Conservation (phyloP, 2,797 vertebrate species). For the Bradypodion ventrale region DNA sequence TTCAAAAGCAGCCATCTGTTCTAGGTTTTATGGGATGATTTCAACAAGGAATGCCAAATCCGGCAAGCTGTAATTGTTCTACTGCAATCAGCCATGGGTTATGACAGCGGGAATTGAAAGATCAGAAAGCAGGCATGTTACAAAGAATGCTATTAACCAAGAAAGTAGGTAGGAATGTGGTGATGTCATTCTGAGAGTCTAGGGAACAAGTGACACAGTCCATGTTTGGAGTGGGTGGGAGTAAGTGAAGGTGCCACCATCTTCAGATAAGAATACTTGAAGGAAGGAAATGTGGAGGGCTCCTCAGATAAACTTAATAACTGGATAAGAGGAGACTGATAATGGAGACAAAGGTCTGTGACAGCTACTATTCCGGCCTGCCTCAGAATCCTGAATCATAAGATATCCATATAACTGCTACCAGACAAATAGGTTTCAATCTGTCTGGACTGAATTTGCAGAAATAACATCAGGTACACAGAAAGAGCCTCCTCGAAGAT, state of each 20-base stretch:
- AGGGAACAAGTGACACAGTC: not conserved
- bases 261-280: not conserved
- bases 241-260: not conserved
- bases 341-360: not conserved
- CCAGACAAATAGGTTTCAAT: not conserved
- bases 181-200: not conserved
- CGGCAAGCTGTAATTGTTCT: conserved; percentile 20
- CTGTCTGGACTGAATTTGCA: not conserved
- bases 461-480: not conserved
- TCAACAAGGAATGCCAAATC: not conserved
- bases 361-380: not conserved
- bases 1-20: conserved; percentile 19
- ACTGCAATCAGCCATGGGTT: conserved; percentile 8
- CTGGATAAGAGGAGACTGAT: not conserved
- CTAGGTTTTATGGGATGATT: conserved; percentile 12
- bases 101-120: conserved; percentile 6
- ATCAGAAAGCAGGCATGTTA: not conserved
- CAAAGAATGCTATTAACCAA: not conserved
- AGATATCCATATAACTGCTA: not conserved
- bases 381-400: not conserved
- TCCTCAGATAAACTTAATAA: not conserved
- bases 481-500: no score
- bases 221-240: not conserved
- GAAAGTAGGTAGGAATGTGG: not conserved
- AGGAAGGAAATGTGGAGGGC: not conserved